phyloP scores from a whole-genome alignment of 2,113 vertebrate species.

The Sebastes schlegelii region DNA sequence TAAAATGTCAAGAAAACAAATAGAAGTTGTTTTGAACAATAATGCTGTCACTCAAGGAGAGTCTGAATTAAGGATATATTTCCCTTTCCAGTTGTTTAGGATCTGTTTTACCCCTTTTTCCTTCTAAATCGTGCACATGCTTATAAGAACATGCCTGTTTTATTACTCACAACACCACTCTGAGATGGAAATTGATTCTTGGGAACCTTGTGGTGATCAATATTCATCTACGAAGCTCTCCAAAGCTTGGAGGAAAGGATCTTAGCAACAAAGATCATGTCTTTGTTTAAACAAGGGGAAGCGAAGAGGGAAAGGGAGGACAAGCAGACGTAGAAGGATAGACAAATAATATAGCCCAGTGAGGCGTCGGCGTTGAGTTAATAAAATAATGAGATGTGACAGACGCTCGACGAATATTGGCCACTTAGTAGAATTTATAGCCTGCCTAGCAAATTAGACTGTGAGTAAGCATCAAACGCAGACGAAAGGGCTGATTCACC shows the following conservation, averaged over 20 bases:
- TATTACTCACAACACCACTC: neutral
- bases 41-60: neutral
- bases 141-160: neutral
- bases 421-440: constrained; percentile 19
- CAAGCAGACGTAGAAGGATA: neutral
- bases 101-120: neutral
- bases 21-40: neutral
- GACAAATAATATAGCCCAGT: neutral
- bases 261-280: neutral
- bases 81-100: neutral
- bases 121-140: neutral
- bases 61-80: neutral
- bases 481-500: constrained; percentile 2
- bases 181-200: neutral
- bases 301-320: neutral
- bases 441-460: neutral
- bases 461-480: neutral
- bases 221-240: neutral
- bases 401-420: neutral
- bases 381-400: constrained; percentile 27
- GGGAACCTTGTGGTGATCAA: neutral
- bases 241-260: neutral
- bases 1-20: neutral
- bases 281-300: neutral
- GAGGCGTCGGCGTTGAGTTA: neutral